A percentile compares a stretch with the other conserved stretches of the same genome.
phyloP scores from a whole-genome alignment of 2,888 invertebrate genomes.

The Epinotia demarniana region DNA sequence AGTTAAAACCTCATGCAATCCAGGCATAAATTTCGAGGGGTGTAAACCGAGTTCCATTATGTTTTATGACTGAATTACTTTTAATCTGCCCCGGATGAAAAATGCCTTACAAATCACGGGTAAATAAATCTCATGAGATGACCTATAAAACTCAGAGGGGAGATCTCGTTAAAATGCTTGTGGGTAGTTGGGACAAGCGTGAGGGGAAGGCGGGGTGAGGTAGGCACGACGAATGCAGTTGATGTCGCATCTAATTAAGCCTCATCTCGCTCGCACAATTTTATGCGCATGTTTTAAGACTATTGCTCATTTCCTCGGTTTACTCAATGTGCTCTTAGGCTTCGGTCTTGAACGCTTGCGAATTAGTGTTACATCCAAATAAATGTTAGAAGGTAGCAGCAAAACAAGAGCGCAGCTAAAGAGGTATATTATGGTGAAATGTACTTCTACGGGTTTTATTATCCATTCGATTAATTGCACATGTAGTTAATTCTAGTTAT shows the following conservation, averaged over 20 bases:
- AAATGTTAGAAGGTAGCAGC: not conserved
- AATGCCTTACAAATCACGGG: slow-evolving; percentile 74
- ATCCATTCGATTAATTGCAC: too few relatives aligned
- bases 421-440: too few relatives aligned
- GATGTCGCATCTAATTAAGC: slow-evolving; percentile 77
- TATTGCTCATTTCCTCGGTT: slow-evolving; percentile 23
- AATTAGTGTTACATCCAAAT: not conserved
- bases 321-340: slow-evolving; percentile 1
- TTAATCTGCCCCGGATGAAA: slow-evolving; percentile 70
- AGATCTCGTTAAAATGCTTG: slow-evolving; percentile 80
- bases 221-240: slow-evolving; percentile 50
- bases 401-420: not conserved
- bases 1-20: slow-evolving; percentile 57
- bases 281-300: slow-evolving; percentile 70
- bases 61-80: slow-evolving; percentile 75
- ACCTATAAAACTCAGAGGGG: slow-evolving; percentile 76
- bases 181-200: slow-evolving; percentile 73
- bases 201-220: slow-evolving; percentile 48
- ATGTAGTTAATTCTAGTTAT: too few relatives aligned
- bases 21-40: slow-evolving; percentile 64
- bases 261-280: slow-evolving; percentile 74
- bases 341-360: not conserved
- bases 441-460: too few relatives aligned
- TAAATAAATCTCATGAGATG: slow-evolving; percentile 77
- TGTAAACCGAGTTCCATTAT: slow-evolving; percentile 68